Evolutionary conservation across 2,113 vertebrate genomes (phyloP).

Genomic region (Notarius lentiginosus): DNA sequence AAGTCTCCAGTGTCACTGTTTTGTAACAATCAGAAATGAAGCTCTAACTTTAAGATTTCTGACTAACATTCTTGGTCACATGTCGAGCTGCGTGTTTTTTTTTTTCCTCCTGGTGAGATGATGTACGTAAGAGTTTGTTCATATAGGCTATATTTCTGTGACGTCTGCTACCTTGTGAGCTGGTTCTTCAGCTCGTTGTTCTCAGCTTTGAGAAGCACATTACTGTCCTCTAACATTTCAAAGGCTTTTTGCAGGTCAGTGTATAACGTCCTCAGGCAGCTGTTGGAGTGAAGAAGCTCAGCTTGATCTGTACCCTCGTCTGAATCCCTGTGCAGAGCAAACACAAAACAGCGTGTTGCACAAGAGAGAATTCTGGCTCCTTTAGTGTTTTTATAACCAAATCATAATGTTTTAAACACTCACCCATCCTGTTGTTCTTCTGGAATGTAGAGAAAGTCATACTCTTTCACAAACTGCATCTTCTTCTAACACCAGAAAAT

Average conservation of each 20-base stretch:
- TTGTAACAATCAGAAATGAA: background rate
- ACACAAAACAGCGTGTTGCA: no score
- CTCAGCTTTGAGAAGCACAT: conserved; percentile 27
- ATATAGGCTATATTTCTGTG: background rate
- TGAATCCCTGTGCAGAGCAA: background rate
- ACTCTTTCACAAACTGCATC: background rate
- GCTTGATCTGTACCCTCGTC: background rate
- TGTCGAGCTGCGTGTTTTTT: background rate
- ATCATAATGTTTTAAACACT: background rate
- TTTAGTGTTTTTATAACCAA: background rate
- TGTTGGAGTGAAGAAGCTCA: conserved; percentile 34
- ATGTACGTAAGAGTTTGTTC: background rate
- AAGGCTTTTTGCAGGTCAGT: conserved; percentile 34
- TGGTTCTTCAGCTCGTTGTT: conserved; percentile 36
- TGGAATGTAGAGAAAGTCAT: background rate
- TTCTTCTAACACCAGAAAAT: background rate
- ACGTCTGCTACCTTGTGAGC: conserved; percentile 21
- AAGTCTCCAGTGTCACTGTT: background rate
- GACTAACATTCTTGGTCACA: background rate
- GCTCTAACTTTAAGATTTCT: background rate
- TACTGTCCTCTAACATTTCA: conserved; percentile 39
- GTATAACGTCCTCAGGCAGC: conserved; percentile 34
- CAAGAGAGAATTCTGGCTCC: background rate
- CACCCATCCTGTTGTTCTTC: background rate
- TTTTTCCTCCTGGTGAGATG: background rate